phyloP scores from a whole-genome alignment of 53 echinoderm and acorn worm genomes.

The Hippasteria phrygiana region DNA sequence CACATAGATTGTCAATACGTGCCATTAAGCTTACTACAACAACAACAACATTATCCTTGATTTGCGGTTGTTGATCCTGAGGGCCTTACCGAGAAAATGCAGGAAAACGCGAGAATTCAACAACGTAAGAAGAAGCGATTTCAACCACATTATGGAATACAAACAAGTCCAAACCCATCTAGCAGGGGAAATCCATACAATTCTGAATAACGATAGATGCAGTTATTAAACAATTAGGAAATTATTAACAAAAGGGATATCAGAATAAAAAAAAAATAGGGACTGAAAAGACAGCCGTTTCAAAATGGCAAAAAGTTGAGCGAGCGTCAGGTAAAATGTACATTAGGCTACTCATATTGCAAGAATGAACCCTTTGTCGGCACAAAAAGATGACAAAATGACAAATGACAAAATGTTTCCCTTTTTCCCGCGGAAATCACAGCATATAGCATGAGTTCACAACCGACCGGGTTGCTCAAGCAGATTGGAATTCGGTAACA shows the following conservation, averaged over 20 bases:
- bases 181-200: too few relatives aligned
- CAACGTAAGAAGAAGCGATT: neutral
- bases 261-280: too few relatives aligned
- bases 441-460: constrained; percentile 5
- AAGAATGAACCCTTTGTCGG: neutral
- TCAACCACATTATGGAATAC: too few relatives aligned
- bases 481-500: constrained; percentile 38
- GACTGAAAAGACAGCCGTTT: too few relatives aligned
- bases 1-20: constrained; percentile 6
- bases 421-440: neutral
- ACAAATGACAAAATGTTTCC: neutral
- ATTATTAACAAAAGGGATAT: too few relatives aligned
- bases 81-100: neutral
- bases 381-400: neutral
- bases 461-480: constrained; percentile 18
- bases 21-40: too few relatives aligned
- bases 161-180: too few relatives aligned
- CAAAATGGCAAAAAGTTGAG: too few relatives aligned
- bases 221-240: too few relatives aligned
- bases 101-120: constrained; percentile 3
- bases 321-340: too few relatives aligned
- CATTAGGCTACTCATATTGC: neutral
- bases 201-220: too few relatives aligned
- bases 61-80: constrained; percentile 35
- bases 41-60: neutral